Conservation (phyloP, 2,113 vertebrate genomes). For the Mellivora capensis region DNA sequence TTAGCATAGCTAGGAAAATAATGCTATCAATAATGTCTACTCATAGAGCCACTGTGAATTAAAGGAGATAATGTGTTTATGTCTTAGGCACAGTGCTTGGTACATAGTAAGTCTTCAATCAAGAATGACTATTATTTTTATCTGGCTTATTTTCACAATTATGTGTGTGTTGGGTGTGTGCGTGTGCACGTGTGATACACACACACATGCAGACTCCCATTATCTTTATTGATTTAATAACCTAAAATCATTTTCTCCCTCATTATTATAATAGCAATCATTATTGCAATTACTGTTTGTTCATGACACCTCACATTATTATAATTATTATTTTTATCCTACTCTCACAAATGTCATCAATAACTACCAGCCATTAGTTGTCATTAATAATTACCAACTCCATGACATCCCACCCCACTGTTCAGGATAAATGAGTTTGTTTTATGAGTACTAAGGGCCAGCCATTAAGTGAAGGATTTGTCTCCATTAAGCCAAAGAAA, state of each 20-base stretch:
- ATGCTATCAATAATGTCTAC: background rate
- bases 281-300: constrained; percentile 64
- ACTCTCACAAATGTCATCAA: constrained; percentile 67
- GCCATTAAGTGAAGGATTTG: background rate
- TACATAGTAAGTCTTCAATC: background rate
- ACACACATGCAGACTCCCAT: background rate
- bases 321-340: constrained; percentile 74
- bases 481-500: background rate
- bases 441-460: background rate
- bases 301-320: constrained; percentile 64
- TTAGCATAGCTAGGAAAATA: background rate
- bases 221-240: constrained; percentile 51
- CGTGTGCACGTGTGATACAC: background rate
- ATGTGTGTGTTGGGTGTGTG: background rate
- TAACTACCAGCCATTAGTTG: constrained; percentile 57
- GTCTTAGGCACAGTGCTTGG: background rate
- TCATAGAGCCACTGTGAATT: background rate
- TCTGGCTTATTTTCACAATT: background rate
- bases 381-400: constrained; percentile 58
- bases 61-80: background rate
- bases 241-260: constrained; percentile 57
- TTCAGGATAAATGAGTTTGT: constrained; percentile 18
- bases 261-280: constrained; percentile 67
- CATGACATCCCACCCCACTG: constrained; percentile 18
- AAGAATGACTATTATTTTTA: background rate